A percentile compares a stretch with the other conserved stretches of the same genome.
These are phyloP conservation scores for Calliphora vomitoria DNA, from an alignment of 2,888 invertebrate genomes.

Conservation along the genomic window DNA sequence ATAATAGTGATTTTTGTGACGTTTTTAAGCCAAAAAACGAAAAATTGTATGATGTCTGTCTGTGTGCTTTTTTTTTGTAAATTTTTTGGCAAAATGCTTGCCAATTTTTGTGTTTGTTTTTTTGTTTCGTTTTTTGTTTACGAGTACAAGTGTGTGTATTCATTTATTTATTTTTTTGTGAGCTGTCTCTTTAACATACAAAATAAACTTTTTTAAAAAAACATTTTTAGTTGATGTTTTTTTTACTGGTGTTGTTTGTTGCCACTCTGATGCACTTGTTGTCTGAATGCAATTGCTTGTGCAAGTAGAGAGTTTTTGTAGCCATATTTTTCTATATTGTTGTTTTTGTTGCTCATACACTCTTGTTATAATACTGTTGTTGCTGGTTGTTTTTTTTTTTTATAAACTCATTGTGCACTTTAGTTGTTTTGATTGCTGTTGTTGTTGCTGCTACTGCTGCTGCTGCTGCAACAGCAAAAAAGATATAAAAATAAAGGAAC, in stretches of 20 bases:
- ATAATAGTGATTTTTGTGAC: slow-evolving; percentile 55
- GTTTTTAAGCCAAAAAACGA: slow-evolving; percentile 54
- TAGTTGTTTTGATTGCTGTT: slow-evolving; percentile 61
- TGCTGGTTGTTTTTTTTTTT: slow-evolving; percentile 48
- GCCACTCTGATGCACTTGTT: slow-evolving; percentile 66
- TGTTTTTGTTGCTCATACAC: slow-evolving; percentile 11
- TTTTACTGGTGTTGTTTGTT: slow-evolving; percentile 20
- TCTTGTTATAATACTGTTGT: slow-evolving; percentile 50
- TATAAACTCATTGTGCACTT: slow-evolving; percentile 72
- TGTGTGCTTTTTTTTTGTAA: not conserved
- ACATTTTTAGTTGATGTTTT: slow-evolving; percentile 37
- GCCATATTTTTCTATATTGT: slow-evolving; percentile 55
- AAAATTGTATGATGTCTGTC: slow-evolving; percentile 41
- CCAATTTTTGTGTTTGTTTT: slow-evolving; percentile 42
- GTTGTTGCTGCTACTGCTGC: slow-evolving; percentile 53
- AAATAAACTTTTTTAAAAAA: slow-evolving; percentile 39
- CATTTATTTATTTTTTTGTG: slow-evolving; percentile 13
- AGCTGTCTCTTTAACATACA: slow-evolving; percentile 48
- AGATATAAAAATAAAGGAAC: slow-evolving; percentile 43
- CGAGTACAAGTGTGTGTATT: slow-evolving; percentile 34
- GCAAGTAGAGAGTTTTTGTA: slow-evolving; percentile 43
- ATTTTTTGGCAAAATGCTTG: slow-evolving; percentile 54
- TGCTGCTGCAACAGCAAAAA: slow-evolving; percentile 14
- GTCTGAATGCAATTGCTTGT: slow-evolving; percentile 61
- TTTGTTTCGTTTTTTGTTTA: too few relatives aligned